Conservation (phyloP, 2,113 vertebrate species). For the Engraulis encrasicolus region DNA sequence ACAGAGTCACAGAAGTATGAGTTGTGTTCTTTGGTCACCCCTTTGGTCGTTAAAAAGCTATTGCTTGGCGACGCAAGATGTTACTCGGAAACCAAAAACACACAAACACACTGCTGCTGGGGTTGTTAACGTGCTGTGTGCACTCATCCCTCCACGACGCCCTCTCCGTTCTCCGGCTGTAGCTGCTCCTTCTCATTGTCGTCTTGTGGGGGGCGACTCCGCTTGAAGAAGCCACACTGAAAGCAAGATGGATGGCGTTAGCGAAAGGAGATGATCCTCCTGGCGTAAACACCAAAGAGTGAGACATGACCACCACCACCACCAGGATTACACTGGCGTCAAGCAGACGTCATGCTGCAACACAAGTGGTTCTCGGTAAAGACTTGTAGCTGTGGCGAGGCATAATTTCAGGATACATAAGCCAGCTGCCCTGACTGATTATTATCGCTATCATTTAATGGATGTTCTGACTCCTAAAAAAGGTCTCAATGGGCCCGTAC, state of each 20-base stretch:
- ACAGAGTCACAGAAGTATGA: background rate
- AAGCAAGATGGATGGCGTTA: background rate
- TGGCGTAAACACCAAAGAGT: background rate
- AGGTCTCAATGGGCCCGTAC: background rate
- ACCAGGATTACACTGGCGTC: background rate
- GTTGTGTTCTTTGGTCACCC: background rate
- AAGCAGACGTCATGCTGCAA: background rate
- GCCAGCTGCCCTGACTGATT: background rate
- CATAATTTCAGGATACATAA: background rate
- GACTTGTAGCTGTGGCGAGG: background rate
- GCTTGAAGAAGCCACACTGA: slow-evolving; percentile 38
- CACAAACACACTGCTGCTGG: slow-evolving; percentile 1
- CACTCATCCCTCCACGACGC: background rate
- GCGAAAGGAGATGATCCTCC: background rate
- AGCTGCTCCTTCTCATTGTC: slow-evolving; percentile 28
- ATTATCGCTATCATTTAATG: background rate
- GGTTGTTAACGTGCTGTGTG: background rate
- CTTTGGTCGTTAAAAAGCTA: background rate
- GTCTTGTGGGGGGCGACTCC: slow-evolving; percentile 29
- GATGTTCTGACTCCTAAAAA: background rate
- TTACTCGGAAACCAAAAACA: background rate
- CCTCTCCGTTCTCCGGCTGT: slow-evolving; percentile 17
- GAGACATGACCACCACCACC: background rate
- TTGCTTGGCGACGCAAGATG: background rate
- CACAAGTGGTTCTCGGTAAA: background rate